phyloP scores from a whole-genome alignment of 2,888 invertebrate genomes.

The Reticulitermes lucifugus region DNA sequence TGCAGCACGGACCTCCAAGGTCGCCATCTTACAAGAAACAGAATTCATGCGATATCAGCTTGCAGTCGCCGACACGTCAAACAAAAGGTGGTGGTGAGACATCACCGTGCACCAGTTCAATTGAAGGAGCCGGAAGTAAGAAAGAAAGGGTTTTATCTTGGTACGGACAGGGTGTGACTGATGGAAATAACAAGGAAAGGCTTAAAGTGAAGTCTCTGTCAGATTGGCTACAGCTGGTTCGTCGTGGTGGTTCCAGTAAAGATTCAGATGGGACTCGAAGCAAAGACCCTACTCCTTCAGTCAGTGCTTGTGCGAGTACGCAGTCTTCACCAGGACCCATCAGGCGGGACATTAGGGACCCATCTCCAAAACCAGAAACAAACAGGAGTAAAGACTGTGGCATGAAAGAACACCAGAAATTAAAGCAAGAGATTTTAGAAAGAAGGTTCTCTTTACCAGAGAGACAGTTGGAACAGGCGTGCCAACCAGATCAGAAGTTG shows the following conservation, averaged over 20 bases:
- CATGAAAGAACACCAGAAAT: slow-evolving; percentile 27
- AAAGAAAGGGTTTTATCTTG: slow-evolving; percentile 25
- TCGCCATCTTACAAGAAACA: not conserved
- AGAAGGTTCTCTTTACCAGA: slow-evolving; percentile 34
- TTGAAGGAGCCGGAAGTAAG: not conserved
- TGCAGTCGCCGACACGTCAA: not conserved
- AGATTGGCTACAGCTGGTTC: slow-evolving; percentile 67
- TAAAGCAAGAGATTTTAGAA: not conserved
- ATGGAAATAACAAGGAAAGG: slow-evolving; percentile 55
- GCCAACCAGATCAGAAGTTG: not conserved
- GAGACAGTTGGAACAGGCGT: slow-evolving; percentile 10
- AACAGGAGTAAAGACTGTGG: not conserved
- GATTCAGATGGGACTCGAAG: not conserved
- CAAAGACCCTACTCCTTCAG: slow-evolving; percentile 27
- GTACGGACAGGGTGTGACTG: not conserved
- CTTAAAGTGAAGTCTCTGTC: slow-evolving; percentile 62
- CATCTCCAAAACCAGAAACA: not conserved
- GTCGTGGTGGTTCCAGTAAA: slow-evolving; percentile 47
- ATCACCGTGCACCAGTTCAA: too few relatives aligned
- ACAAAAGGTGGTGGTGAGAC: not conserved
- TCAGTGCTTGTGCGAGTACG: slow-evolving; percentile 30
- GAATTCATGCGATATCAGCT: not conserved
- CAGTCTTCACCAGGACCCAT: slow-evolving; percentile 33
- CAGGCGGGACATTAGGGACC: not conserved
- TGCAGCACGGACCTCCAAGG: not conserved